A percentile compares a stretch with the other conserved stretches of the same genome.
Evolutionary conservation across 2,797 vertebrate genomes (phyloP).

Genomic region (Falco cherrug): DNA sequence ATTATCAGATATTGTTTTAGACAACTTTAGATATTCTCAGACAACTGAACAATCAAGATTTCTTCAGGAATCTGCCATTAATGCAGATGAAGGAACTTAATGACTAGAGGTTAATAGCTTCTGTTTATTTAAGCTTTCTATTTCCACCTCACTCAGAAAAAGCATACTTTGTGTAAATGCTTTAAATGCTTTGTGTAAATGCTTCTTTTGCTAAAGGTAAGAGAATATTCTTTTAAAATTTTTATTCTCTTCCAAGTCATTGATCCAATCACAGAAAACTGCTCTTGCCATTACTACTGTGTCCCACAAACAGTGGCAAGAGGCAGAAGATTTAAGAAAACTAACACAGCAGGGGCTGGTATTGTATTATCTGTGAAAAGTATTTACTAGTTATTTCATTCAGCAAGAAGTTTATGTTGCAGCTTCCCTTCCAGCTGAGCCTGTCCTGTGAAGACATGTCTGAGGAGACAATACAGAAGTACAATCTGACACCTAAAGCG

Average conservation of each 20-base stretch:
- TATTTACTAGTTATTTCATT: constrained; percentile 45
- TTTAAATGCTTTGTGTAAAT: background rate
- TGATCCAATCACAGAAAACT: background rate
- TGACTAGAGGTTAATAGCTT: background rate
- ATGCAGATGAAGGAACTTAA: background rate
- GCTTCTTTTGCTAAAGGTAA: background rate
- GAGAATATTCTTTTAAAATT: background rate
- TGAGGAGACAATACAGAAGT: background rate
- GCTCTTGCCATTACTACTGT: background rate
- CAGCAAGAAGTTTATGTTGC: constrained; percentile 9
- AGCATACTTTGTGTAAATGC: background rate
- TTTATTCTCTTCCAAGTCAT: background rate
- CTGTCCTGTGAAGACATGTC: background rate
- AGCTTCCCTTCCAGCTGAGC: constrained; percentile 42
- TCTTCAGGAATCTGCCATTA: background rate
- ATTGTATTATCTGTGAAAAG: background rate
- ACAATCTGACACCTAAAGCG: background rate
- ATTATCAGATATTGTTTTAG: background rate
- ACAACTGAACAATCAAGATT: background rate
- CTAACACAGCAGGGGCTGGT: background rate
- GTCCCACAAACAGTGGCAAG: background rate
- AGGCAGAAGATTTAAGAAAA: constrained; percentile 28
- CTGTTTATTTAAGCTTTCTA: background rate
- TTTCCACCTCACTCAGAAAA: background rate
- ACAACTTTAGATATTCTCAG: background rate